Evolutionary conservation across 2,888 invertebrate genomes (phyloP), one percentile per base, ranked within the genome.

Genomic region (Pachydiplax longipennis): DNA sequence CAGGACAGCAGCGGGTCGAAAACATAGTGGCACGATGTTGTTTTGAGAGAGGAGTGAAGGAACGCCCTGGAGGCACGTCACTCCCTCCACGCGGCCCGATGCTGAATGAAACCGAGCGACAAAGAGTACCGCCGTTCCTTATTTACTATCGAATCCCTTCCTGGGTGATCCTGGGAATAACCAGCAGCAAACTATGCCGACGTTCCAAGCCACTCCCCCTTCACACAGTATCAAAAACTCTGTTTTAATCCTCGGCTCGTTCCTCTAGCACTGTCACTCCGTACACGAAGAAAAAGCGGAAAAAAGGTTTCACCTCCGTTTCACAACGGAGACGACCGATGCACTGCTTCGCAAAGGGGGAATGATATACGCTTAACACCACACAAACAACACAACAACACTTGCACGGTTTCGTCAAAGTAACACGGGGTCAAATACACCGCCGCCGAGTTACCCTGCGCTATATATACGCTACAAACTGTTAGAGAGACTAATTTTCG

Each of bases 21-120:
- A 87, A 61, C 87, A 87, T 87, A 87, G 87, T 87, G 87, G n/a
- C 87, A 87, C 73, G 73, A 5, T 25, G 73, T 73, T 73, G 73
- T 73, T 73, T 25, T 73, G 73, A 31, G n/a, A 73, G 22, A 31
- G 31, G 31, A 25, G 31, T 22, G 12, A 53, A 53, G 53, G 10
- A 5, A 73, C 73, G 73, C 73, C 73, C 73, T 73, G 31, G 25
- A 73, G 73, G 73, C 73, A 25, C 73, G 73, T 31, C 73, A 31
- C 73, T 73, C 12, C 73, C 31, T 73, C 73, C 31, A 31, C 73
- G 31, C 87, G 87, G 37, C 37, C 61, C n/a, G 65, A 61, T 61
- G 5, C n/a, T 61, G 87, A 61, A 87, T 61, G 87, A 65, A n/a
- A 87, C n/a, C 22, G 61, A 87, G 61, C 37, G 37, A 61, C 25